A percentile compares a stretch with the other conserved stretches of the same genome.
Conservation (phyloP, 2,888 invertebrate species). For the Bombylius discolor region DNA sequence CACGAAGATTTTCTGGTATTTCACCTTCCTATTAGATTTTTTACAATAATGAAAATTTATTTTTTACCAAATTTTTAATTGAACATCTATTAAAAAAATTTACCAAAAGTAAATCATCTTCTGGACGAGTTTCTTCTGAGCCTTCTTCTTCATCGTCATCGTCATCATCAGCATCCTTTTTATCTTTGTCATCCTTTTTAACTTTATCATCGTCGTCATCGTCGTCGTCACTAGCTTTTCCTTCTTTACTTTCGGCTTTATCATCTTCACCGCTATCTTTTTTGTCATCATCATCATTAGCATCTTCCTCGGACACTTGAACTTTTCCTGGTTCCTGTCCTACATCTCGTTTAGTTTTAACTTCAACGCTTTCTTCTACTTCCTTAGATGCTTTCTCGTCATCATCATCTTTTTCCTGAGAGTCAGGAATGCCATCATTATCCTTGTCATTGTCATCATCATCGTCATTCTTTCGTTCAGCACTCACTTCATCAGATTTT, state of each 20-base stretch:
- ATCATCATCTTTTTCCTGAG: slow-evolving; percentile 19
- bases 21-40: slow-evolving; percentile 44
- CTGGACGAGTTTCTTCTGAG: slow-evolving; percentile 42
- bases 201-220: slow-evolving; percentile 25
- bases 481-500: background rate
- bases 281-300: slow-evolving; percentile 13
- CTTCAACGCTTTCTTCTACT: background rate
- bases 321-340: background rate
- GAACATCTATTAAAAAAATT: slow-evolving; percentile 15
- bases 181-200: slow-evolving; percentile 32
- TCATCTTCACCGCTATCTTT: slow-evolving; percentile 17
- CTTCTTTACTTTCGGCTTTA: slow-evolving; percentile 15
- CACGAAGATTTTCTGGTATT: slow-evolving; percentile 63
- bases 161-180: slow-evolving; percentile 11
- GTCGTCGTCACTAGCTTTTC: slow-evolving; percentile 11
- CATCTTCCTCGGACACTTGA: background rate
- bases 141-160: slow-evolving; percentile 23
- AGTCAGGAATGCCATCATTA: slow-evolving; percentile 25
- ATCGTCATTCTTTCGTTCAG: slow-evolving; percentile 17
- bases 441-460: slow-evolving; percentile 21
- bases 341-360: background rate
- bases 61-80: slow-evolving; percentile 4
- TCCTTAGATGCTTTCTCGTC: slow-evolving; percentile 9
- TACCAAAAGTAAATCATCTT: slow-evolving; percentile 51
- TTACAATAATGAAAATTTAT: background rate